Conservation (phyloP, 2,113 vertebrate species). For the Myodes glareolus region DNA sequence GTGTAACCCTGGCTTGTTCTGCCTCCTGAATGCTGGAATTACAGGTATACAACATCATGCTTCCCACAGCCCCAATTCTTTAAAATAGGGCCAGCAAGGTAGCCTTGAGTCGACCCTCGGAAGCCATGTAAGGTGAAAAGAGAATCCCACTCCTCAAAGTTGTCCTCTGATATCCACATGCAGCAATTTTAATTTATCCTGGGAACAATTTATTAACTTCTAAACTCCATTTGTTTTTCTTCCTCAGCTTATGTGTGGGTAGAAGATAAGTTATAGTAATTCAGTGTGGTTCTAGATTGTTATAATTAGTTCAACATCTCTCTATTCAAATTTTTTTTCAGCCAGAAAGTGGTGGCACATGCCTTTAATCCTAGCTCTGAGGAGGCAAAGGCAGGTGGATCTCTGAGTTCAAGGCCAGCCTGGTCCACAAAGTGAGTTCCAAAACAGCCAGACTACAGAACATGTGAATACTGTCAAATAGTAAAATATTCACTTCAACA, state of each 20-base stretch:
- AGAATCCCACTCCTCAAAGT: neutral
- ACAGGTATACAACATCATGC: neutral
- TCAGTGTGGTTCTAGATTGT: neutral
- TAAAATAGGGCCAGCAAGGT: neutral
- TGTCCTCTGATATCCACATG: neutral
- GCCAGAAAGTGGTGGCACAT: neutral
- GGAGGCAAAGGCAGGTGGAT: neutral
- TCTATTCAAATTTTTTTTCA: neutral
- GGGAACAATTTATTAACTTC: neutral
- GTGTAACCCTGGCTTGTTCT: neutral
- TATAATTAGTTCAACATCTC: neutral
- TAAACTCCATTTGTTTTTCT: neutral
- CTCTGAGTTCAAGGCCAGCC: neutral
- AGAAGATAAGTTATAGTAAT: neutral
- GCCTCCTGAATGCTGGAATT: neutral
- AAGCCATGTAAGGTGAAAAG: neutral
- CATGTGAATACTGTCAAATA: neutral
- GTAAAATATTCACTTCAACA: neutral
- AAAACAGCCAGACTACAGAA: neutral
- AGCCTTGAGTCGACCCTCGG: neutral
- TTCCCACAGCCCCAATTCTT: neutral
- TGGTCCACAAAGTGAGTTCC: neutral
- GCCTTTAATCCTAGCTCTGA: neutral
- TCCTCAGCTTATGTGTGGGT: neutral
- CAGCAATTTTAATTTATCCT: neutral